Evolutionary conservation across 1,140 invertebrate genomes (phyloP), one percentile per base, ranked within the genome.

Genomic region (Drosophila nigromelanica): DNA sequence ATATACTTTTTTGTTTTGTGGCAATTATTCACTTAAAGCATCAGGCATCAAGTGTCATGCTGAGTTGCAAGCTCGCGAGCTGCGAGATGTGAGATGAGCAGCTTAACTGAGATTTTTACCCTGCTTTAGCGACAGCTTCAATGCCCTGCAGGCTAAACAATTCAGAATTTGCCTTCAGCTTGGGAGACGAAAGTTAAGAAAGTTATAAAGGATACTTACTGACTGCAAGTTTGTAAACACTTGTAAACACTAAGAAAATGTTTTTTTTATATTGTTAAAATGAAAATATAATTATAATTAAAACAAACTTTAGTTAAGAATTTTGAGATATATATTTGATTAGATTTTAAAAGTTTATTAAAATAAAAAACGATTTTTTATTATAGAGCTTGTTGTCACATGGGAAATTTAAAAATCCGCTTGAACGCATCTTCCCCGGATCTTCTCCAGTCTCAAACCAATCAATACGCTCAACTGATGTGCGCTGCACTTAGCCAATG

Each of bases 11-110:
- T 45, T 67, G 70, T 77, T 73, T 69, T 80, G 61, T 71, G 73
- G 83, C 76, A 89, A 89, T 89, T 89, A 89, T 89, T 89, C 83
- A 89, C 83, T 89, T 89, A 89, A 89, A 83, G 75, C 83, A 83
- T 89, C 79, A 87, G 80, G 63, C 69, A 59, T 60, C 74, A 62
- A 75, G 82, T 87, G 83, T 87, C 83, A 89, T 89, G 83, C 76
- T 89, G 80, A 89, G 80, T 87, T 81, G 82, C 81, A 85, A 75
- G 83, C 78, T 77, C 68, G 50, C 59, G 60, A 82, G 78, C 71
- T 66, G 56, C 71, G 66, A 73, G 68, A 55, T 52, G 67, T 58
- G 42, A 73, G 62, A 15, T 55, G 54, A 21, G 18, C 51, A 78
- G 39, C 61, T 62, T 48, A 55, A 60, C 45, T 39, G 62, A 35